Evolutionary conservation across 2,113 vertebrate species (phyloP).

Genomic region (Parotia lawesii): DNA sequence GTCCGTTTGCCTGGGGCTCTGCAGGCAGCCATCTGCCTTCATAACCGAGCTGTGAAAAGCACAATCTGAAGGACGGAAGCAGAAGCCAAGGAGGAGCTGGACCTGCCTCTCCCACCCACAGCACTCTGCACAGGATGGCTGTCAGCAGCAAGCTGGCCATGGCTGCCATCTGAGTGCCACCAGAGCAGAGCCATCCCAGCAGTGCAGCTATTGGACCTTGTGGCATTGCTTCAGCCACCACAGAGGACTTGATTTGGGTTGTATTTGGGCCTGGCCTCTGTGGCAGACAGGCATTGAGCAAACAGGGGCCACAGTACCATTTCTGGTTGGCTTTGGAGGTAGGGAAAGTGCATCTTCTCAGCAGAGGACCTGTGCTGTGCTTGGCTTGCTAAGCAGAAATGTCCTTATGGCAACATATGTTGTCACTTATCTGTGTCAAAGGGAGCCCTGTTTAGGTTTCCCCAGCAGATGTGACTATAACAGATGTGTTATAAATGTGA

Average conservation of each 20-base stretch:
- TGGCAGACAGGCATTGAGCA: not conserved
- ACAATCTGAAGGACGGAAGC: not conserved
- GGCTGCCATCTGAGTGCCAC: not conserved
- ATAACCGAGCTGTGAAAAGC: not conserved
- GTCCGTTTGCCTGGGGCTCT: conserved; percentile 5
- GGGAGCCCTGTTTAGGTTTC: not conserved
- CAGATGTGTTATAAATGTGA: not conserved
- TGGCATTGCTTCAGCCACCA: not conserved
- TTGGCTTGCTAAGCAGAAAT: not conserved
- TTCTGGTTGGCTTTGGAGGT: not conserved
- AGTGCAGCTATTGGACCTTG: rapidly evolving
- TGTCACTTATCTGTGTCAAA: not conserved
- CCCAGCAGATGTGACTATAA: not conserved
- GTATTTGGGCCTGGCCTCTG: not conserved
- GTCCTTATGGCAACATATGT: not conserved
- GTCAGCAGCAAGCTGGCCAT: not conserved
- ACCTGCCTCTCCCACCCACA: not conserved
- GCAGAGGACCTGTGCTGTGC: not conserved
- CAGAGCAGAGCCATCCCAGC: not conserved
- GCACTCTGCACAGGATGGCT: not conserved
- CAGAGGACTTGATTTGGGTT: not conserved
- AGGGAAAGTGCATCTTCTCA: not conserved
- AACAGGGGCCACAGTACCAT: not conserved
- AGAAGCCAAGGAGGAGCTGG: not conserved
- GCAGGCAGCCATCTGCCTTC: conserved; percentile 36